These are phyloP conservation scores for Ooceraea biroi DNA, from an alignment of 1,140 invertebrate species.

Conservation along the genomic window DNA sequence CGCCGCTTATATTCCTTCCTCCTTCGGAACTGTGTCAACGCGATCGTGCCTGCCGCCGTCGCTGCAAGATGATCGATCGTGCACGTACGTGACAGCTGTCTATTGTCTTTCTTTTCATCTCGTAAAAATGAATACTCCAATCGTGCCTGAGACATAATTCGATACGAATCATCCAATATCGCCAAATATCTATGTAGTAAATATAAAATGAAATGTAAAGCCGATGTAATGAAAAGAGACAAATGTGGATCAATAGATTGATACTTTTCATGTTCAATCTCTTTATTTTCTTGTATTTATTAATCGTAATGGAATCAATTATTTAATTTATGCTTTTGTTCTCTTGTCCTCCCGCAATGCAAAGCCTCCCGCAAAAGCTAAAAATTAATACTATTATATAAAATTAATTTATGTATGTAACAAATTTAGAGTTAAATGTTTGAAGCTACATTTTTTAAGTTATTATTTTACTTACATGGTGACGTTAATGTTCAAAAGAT, in stretches of 20 bases:
- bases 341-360: too few species aligned
- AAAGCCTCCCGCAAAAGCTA: too few species aligned
- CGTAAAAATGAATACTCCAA: constrained; percentile 18
- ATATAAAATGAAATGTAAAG: neutral
- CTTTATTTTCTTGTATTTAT: neutral
- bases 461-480: too few species aligned
- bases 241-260: constrained; percentile 1
- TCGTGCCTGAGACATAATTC: constrained; percentile 31
- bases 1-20: neutral
- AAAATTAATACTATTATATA: too few species aligned
- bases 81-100: constrained; percentile 41
- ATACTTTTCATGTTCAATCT: neutral
- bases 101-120: constrained; percentile 41
- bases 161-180: constrained; percentile 25
- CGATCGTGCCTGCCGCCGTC: constrained; percentile 40
- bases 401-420: too few species aligned
- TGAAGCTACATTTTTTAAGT: too few species aligned
- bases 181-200: neutral
- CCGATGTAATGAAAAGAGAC: neutral
- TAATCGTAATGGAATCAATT: neutral
- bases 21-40: constrained; percentile 51
- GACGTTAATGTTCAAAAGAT: too few species aligned
- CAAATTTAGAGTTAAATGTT: too few species aligned
- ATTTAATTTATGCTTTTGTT: too few species aligned
- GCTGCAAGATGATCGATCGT: constrained; percentile 41